A percentile compares a stretch with the other conserved stretches of the same genome.
Evolutionary conservation across 1,140 invertebrate genomes (phyloP).

Genomic region (Halesus radiatus): DNA sequence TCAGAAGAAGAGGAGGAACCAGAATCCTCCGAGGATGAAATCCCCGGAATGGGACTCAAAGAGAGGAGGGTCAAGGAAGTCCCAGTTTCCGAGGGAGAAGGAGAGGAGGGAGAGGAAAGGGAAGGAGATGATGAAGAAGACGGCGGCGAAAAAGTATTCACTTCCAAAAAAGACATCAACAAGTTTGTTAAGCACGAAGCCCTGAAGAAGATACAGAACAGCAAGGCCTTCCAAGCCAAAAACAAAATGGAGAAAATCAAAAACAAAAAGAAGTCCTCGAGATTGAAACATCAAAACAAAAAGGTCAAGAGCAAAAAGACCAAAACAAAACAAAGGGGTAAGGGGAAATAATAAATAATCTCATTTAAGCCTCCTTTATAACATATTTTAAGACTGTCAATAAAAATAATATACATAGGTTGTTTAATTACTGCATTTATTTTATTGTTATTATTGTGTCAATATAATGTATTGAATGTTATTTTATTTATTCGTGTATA

Average conservation of each 20-base stretch:
- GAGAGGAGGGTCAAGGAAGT: constrained; percentile 57
- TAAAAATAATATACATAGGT: too few species aligned
- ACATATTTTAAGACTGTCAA: too few species aligned
- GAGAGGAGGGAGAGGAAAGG: constrained; percentile 30
- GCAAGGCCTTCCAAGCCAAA: constrained; percentile 81
- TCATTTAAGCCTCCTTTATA: too few species aligned
- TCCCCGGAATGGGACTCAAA: constrained; percentile 74
- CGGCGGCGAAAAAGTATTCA: constrained; percentile 59
- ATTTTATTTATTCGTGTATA: too few species aligned
- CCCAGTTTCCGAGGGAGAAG: constrained; percentile 54
- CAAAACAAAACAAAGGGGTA: constrained; percentile 64
- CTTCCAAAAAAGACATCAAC: constrained; percentile 77
- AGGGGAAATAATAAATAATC: constrained; percentile 55
- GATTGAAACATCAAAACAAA: constrained; percentile 62
- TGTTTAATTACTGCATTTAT: too few species aligned
- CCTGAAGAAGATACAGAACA: constrained; percentile 78
- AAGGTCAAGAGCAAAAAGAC: constrained; percentile 63
- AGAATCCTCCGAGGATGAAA: constrained; percentile 61
- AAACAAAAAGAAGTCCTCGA: constrained; percentile 73
- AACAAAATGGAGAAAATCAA: constrained; percentile 75
- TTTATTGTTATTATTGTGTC: too few species aligned
- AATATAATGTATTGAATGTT: too few species aligned
- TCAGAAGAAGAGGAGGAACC: constrained; percentile 62
- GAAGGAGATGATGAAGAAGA: constrained; percentile 52
- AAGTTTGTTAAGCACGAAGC: constrained; percentile 77